Percentiles rank a stretch among this genome's conserved stretches.
Evolutionary conservation across 2,113 vertebrate species (phyloP).

Genomic region (Falco punctatus): DNA sequence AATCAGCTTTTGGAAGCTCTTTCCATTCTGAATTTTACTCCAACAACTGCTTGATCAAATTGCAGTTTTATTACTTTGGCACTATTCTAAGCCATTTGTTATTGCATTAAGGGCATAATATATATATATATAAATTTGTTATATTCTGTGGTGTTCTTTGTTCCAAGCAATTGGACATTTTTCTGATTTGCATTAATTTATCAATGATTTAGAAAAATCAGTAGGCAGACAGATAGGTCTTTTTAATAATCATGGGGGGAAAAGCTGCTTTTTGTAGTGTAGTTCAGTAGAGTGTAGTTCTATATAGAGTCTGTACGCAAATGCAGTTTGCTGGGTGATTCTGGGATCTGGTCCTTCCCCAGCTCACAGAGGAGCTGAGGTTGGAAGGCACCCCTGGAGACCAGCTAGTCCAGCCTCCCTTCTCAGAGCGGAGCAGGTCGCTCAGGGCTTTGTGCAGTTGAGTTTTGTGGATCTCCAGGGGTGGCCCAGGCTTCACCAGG

Average conservation of each 20-base stretch:
- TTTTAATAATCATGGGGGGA: neutral
- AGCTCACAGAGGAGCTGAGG: neutral
- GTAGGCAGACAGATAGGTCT: neutral
- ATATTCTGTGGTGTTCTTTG: neutral
- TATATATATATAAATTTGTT: neutral
- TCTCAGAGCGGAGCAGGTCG: neutral
- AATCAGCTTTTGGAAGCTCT: neutral
- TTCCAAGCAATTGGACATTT: neutral
- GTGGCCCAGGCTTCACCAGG: neutral
- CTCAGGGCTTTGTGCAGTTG: neutral
- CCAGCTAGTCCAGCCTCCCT: too few species aligned
- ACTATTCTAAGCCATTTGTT: neutral
- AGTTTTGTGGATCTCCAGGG: neutral
- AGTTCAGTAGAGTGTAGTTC: neutral
- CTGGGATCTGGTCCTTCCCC: neutral
- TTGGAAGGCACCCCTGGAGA: neutral
- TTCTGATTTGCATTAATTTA: neutral
- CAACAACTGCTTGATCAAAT: neutral
- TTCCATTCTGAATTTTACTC: neutral
- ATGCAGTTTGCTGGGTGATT: neutral
- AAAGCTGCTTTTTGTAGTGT: neutral
- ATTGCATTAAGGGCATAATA: neutral
- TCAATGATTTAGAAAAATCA: neutral
- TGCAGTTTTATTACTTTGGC: neutral
- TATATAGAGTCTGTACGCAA: neutral